phyloP scores from a whole-genome alignment of 2,888 invertebrate genomes.

The Zootermopsis nevadensis region DNA sequence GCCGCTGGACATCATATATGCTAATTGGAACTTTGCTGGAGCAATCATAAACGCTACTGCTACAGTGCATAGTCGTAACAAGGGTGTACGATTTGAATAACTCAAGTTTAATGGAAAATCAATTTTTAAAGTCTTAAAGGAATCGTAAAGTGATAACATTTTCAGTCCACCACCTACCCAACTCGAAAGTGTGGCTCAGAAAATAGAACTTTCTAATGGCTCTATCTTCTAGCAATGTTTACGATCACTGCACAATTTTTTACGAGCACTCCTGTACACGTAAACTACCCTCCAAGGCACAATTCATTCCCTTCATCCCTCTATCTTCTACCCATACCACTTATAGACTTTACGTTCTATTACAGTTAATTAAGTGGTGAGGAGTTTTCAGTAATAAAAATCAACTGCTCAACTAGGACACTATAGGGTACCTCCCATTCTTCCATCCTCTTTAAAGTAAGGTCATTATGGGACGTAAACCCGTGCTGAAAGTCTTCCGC shows the following conservation, averaged over 20 bases:
- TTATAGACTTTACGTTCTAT: slow-evolving; percentile 20
- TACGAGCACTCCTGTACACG: slow-evolving; percentile 3
- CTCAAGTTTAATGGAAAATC: not conserved
- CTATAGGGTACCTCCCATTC: not conserved
- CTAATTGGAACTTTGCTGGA: not conserved
- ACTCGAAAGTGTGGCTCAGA: not conserved
- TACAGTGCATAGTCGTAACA: not conserved
- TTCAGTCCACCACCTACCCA: not conserved
- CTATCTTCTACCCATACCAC: not conserved
- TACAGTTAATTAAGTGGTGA: slow-evolving; percentile 19
- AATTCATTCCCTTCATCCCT: not conserved
- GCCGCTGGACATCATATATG: too few species aligned
- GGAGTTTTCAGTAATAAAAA: slow-evolving; percentile 1
- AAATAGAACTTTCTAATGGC: not conserved
- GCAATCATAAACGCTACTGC: not conserved
- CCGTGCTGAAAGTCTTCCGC: not conserved
- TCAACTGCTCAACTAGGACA: not conserved
- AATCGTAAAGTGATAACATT: not conserved
- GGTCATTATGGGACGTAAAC: slow-evolving; percentile 6
- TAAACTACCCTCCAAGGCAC: slow-evolving; percentile 31
- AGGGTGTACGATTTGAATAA: not conserved
- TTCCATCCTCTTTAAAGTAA: not conserved
- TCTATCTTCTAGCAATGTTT: slow-evolving; percentile 19
- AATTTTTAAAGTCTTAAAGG: not conserved
- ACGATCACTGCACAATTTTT: slow-evolving; percentile 25